phyloP scores from a whole-genome alignment of 2,797 vertebrate genomes.

The Otus scops region DNA sequence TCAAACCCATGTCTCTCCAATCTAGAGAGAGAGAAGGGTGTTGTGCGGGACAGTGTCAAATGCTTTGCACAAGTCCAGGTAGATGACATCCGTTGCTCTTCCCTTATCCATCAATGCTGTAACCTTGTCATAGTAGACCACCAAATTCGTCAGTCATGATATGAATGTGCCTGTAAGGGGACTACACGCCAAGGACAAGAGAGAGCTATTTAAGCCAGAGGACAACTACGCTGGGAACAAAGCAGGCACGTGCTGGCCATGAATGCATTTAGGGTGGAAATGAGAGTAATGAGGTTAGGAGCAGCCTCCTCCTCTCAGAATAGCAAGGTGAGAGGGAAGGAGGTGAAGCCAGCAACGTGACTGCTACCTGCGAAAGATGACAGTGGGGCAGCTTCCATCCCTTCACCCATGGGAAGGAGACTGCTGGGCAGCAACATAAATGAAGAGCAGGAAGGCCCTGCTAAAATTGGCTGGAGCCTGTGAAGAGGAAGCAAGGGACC shows the following conservation, averaged over 20 bases:
- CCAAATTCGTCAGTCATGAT: too few species aligned
- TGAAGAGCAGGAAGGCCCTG: not conserved
- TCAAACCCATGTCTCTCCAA: too few species aligned
- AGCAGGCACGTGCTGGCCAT: fast-evolving
- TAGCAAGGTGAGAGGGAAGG: not conserved
- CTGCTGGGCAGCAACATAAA: not conserved
- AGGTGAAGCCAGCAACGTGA: not conserved
- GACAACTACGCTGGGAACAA: not conserved
- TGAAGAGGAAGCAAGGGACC: not conserved
- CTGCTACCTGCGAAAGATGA: not conserved
- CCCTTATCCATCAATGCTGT: too few species aligned
- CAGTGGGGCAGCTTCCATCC: not conserved
- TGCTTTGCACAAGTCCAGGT: too few species aligned
- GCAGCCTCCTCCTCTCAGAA: not conserved
- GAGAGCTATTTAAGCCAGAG: not conserved
- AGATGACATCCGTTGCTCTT: too few species aligned
- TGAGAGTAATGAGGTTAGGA: not conserved
- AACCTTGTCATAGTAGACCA: too few species aligned
- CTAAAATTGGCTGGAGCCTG: not conserved
- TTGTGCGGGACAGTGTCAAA: too few species aligned
- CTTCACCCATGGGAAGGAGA: fast-evolving
- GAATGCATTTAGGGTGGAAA: not conserved
- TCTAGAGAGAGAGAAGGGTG: too few species aligned
- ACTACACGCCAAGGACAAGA: not conserved
- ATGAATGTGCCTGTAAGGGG: not conserved